Percentiles rank a stretch among this genome's conserved stretches.
Evolutionary conservation across 2,888 invertebrate genomes (phyloP).

Genomic region (Dasypogon diadema): DNA sequence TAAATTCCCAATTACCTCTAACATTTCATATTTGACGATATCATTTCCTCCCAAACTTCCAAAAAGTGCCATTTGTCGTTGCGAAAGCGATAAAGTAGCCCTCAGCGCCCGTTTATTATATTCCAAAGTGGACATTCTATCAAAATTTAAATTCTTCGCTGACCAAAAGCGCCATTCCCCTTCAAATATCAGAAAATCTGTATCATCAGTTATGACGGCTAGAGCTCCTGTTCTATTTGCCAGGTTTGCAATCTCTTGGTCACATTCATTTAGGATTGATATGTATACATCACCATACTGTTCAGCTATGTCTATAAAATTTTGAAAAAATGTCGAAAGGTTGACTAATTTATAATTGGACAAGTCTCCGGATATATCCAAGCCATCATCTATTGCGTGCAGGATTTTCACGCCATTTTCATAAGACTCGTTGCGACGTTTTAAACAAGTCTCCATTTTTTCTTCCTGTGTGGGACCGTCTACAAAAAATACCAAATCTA

Average conservation of each 20-base stretch:
- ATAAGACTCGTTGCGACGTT: conserved; percentile 48
- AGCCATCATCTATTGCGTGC: conserved; percentile 4
- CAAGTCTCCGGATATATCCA: conserved; percentile 3
- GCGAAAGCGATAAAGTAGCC: conserved; percentile 10
- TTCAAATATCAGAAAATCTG: conserved; percentile 55
- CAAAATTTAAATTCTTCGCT: conserved; percentile 18
- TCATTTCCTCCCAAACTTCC: conserved; percentile 56
- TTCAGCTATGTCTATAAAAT: conserved; percentile 19
- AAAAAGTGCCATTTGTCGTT: conserved; percentile 49
- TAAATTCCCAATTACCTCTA: conserved; percentile 12
- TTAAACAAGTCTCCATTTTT: conserved; percentile 25
- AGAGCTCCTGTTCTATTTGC: conserved; percentile 52
- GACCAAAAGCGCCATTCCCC: conserved; percentile 55
- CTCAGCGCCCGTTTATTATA: conserved; percentile 48
- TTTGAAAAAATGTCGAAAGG: conserved; percentile 23
- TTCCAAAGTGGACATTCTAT: conserved; percentile 43
- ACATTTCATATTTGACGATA: conserved; percentile 23
- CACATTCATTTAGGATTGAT: conserved; percentile 52
- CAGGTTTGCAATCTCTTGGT: conserved; percentile 53
- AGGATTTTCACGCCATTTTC: neutral
- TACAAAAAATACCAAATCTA: conserved; percentile 34
- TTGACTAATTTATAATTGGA: neutral
- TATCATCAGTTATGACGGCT: conserved; percentile 54
- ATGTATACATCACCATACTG: conserved; percentile 22
- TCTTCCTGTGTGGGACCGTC: conserved; percentile 41